Evolutionary conservation across 2,113 vertebrate genomes (phyloP).

Genomic region (Perognathus longimembris): DNA sequence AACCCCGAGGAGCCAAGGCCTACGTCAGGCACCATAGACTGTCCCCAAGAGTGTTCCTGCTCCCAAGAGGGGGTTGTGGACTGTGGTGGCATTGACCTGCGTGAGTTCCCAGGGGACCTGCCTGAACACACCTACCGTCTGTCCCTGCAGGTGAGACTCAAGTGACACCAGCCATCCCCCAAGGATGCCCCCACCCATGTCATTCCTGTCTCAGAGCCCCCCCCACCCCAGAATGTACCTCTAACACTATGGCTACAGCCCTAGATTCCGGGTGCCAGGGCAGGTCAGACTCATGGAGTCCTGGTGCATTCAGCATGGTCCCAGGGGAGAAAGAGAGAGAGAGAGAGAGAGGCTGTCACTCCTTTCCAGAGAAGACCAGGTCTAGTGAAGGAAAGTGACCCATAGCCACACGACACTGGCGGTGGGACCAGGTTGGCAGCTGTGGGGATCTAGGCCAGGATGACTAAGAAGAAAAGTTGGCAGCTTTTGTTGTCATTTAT

Average conservation of each 20-base stretch:
- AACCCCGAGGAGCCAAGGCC: slow-evolving; percentile 52
- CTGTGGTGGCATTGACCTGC: slow-evolving; percentile 95
- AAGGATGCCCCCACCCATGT: neutral
- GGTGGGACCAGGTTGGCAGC: neutral
- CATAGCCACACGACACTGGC: neutral
- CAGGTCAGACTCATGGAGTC: neutral
- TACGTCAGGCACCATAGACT: slow-evolving; percentile 76
- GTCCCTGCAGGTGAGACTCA: slow-evolving; percentile 92
- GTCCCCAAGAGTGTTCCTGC: slow-evolving; percentile 93
- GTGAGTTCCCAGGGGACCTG: slow-evolving; percentile 91
- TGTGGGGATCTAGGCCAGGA: neutral
- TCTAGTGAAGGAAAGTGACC: neutral
- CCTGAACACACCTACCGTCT: slow-evolving; percentile 92
- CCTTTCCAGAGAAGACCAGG: neutral
- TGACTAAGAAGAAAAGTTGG: neutral
- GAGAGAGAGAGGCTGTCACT: no score
- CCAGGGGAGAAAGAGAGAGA: neutral
- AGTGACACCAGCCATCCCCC: rapidly evolving
- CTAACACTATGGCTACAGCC: neutral
- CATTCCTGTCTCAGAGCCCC: neutral
- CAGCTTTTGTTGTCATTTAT: neutral
- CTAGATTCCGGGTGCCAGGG: neutral
- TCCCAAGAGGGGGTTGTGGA: slow-evolving; percentile 92
- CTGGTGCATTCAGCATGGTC: neutral
- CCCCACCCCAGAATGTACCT: neutral